Evolutionary conservation across 2,888 invertebrate species (phyloP).

Genomic region (Lepidochrysops patricia): DNA sequence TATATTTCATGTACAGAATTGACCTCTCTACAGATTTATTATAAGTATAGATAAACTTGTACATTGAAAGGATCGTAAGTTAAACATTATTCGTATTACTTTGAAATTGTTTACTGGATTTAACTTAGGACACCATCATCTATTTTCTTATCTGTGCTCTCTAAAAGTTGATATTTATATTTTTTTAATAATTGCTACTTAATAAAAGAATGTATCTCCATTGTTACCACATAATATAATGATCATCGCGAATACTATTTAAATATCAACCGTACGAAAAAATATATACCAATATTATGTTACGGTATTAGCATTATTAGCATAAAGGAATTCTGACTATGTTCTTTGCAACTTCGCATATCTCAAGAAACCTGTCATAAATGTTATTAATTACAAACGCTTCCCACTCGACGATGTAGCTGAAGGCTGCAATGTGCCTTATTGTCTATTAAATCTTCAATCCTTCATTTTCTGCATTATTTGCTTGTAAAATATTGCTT

Average conservation of each 20-base stretch:
- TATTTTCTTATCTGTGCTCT: background rate
- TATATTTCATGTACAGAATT: no score
- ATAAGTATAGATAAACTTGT: background rate
- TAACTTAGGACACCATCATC: background rate
- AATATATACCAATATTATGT: no score
- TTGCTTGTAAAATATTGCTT: background rate
- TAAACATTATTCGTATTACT: background rate
- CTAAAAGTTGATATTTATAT: background rate
- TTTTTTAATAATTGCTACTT: background rate
- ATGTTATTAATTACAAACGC: background rate
- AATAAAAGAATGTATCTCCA: no score
- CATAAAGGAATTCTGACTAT: background rate
- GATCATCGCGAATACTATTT: no score
- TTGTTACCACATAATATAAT: no score
- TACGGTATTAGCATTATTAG: no score
- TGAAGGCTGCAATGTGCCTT: background rate
- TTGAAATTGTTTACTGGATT: background rate
- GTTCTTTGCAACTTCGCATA: background rate
- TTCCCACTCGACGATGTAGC: background rate
- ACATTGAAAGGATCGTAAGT: background rate
- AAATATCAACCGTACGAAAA: no score
- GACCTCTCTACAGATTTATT: no score
- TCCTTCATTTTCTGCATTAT: background rate
- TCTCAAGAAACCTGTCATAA: background rate
- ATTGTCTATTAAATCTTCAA: background rate